Evolutionary conservation across 2,888 invertebrate species (phyloP).

Genomic region (Cerceris rybyensis): DNA sequence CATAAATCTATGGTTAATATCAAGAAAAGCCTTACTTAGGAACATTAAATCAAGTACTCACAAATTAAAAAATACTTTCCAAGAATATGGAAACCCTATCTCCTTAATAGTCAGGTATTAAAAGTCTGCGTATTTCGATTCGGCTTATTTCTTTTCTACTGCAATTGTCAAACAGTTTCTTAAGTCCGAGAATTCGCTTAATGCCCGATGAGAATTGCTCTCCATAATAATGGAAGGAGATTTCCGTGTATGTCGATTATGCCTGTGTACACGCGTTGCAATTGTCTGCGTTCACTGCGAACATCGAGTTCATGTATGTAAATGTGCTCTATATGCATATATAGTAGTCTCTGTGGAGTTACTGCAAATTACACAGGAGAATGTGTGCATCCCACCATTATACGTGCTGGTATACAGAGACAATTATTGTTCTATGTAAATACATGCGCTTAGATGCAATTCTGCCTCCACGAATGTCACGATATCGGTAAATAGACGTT

Average conservation of each 20-base stretch:
- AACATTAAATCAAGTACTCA: no score
- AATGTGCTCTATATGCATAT: conserved; percentile 55
- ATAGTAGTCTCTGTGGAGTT: conserved; percentile 51
- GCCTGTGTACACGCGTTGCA: conserved; percentile 52
- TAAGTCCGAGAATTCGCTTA: neutral
- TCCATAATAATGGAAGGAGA: conserved; percentile 35
- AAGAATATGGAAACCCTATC: no score
- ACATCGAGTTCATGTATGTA: conserved; percentile 61
- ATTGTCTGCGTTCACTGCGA: conserved; percentile 58
- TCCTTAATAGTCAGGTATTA: neutral
- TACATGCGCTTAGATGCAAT: conserved; percentile 23
- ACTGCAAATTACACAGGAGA: conserved; percentile 62
- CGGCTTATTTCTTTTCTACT: neutral
- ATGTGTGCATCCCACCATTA: conserved; percentile 39
- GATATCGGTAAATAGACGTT: neutral
- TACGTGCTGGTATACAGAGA: conserved; percentile 33
- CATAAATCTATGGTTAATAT: no score
- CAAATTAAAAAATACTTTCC: no score
- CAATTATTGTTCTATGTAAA: conserved; percentile 20
- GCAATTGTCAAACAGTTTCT: neutral
- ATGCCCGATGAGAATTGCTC: neutral
- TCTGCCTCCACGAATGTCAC: conserved; percentile 9
- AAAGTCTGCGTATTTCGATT: neutral
- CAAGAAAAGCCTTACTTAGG: no score
- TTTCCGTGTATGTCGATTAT: conserved; percentile 54